These are phyloP conservation scores for Macrosoma leucophasiata DNA, from an alignment of 2,888 invertebrate species.

Conservation along the genomic window DNA sequence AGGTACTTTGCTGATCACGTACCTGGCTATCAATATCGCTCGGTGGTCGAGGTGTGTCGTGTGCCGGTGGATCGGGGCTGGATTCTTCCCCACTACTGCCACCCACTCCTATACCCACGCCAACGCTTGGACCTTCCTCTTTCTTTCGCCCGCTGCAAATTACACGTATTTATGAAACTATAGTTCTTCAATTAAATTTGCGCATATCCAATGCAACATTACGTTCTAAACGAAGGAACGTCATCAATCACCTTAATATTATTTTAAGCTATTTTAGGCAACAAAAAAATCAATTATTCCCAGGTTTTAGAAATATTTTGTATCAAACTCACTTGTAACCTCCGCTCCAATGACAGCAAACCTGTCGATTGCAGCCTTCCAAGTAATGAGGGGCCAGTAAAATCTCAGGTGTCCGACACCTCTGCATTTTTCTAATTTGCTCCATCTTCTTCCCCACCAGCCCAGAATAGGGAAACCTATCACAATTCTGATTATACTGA, in stretches of 20 bases:
- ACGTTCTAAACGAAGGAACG: too few relatives aligned
- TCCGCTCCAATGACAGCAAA: constrained; percentile 68
- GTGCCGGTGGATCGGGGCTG: constrained; percentile 55
- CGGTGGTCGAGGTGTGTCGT: constrained; percentile 72
- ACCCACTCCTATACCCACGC: too few relatives aligned
- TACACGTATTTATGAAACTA: constrained; percentile 19
- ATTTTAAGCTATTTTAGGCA: background rate
- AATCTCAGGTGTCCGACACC: constrained; percentile 86
- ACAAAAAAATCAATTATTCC: constrained; percentile 6
- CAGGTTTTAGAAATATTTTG: constrained; percentile 1
- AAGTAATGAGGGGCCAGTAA: constrained; percentile 85
- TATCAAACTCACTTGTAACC: constrained; percentile 55
- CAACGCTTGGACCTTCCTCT: too few relatives aligned
- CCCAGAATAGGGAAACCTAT: constrained; percentile 65
- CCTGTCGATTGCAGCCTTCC: constrained; percentile 59
- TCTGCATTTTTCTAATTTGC: constrained; percentile 51
- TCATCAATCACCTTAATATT: too few relatives aligned
- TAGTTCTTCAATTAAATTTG: too few relatives aligned
- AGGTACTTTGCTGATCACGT: constrained; percentile 8
- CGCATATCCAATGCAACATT: too few relatives aligned
- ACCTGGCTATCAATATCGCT: constrained; percentile 88
- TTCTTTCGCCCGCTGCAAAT: constrained; percentile 38
- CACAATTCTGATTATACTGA: constrained; percentile 51
- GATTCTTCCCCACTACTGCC: constrained; percentile 58
- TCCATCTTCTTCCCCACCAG: constrained; percentile 66